Base-by-base conservation (phyloP, 2,888 invertebrate species). In the Oscheius sp. region DNA sequence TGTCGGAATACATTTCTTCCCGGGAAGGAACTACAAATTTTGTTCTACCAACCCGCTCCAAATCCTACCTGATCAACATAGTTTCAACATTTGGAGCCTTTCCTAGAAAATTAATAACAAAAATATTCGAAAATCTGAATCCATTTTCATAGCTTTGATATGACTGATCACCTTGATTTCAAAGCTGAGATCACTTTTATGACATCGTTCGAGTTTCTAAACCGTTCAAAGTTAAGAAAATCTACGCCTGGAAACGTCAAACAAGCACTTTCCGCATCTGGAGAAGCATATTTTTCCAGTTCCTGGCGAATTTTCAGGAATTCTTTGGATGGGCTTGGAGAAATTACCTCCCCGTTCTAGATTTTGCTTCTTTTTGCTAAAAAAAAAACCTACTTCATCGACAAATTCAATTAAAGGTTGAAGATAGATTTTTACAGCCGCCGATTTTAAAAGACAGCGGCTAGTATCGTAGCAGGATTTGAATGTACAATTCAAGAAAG, bases 181-280 rank as follows among this genome's bases (percentile, higher is more conserved):
- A 50, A 23, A 12, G 23, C 52, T 5, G 53, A 12, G 1, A 52
- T 53, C 34, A 52, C 53, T 6, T 37, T 50, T 27, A 42, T 20
- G 8, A 52, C 20, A 20, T 39, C 39, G 0, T 53, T 29, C 10
- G 34, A 17, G 17, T 12, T 29, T 2, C n/a, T n/a, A 27, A 66
- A 66, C 17, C 66, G 20, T 2, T 57, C 57, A 29, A 66, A 57
- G 20, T 55, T 66, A 6, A 66, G 45, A 31, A 66, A 66, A 42
- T 66, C 66, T 1, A 66, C 45, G 15, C 66, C 66, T 33, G 66
- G 66, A 15, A 66, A 29, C 12, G 50, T 42, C 10, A 66, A 39
- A 42, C 66, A 66, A 25, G 66, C 66, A 6, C 17, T 15, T n/a
- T 20, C 8, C 12, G 46, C 33, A n/a, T 57, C 31, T 8, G 10